Evolutionary conservation across 1,140 invertebrate species (phyloP), one percentile per base, ranked within the genome.

Genomic region (Bombus superbus): DNA sequence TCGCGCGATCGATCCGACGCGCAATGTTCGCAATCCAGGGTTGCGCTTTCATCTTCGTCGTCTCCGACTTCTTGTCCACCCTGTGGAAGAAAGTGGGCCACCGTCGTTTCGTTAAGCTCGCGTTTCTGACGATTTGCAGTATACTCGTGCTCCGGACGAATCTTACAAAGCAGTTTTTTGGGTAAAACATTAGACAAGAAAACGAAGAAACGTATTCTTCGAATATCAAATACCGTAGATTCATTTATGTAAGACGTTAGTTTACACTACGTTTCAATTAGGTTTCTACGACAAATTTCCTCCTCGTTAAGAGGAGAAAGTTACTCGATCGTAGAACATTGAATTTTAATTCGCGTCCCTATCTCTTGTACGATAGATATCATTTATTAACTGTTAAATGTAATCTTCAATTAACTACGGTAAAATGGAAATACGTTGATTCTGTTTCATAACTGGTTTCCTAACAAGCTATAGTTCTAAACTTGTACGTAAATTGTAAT

Each of bases 1-100:
- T 85, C 62, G 8, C 28, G 47, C 44, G 6, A 18, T 38, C 69
- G 66, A 81, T 87, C 15, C 81, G 77, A 57, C 57, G 32, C 32
- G 32, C 32, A 32, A 32, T 32, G 32, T 32, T 71, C 22, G 32
- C 11, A 10, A 9, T n/a, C 47, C 1, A 53, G 47, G 18, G 47
- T 42, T 28, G n/a, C 44, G 57, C 71, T 38, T 66, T 13, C 38
- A 73, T 73, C 42, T 69, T 62, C 28, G 28, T n/a, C 1, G 8
- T 42, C 40, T 22, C 3, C 42, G 2, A 35, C 32, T 13, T 18
- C 22, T 47, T n/a, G 3, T 44, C 35, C n/a, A 47, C 18, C 6
- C 25, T 38, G 22, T 1, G 47, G 25, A 10, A 59, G 13, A 40
- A 59, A 76, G 25, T n/a, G 53, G 57, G 4, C 47, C 73, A 57